phyloP scores from a whole-genome alignment of 2,888 invertebrate genomes.

The Horisme vitalbata region DNA sequence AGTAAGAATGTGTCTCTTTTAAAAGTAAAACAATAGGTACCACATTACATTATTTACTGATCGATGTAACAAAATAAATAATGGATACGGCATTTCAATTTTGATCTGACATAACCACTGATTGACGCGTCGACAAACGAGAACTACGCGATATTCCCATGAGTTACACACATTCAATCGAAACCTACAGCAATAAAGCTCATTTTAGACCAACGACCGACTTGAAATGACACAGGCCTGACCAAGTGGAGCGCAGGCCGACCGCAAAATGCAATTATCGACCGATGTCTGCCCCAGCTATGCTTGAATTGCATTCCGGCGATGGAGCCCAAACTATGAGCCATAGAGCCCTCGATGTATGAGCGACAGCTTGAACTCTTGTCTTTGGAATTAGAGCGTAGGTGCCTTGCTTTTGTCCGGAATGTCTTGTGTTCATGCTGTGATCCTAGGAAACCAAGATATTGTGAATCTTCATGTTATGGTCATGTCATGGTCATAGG shows the following conservation, averaged over 20 bases:
- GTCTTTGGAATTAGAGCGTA: slow-evolving; percentile 9
- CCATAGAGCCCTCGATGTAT: slow-evolving; percentile 38
- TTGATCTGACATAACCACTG: too few species aligned
- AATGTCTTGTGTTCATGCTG: not conserved
- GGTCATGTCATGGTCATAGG: too few species aligned
- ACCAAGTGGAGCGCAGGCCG: slow-evolving; percentile 61
- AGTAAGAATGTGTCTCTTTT: too few species aligned
- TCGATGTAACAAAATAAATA: too few species aligned
- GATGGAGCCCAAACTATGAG: slow-evolving; percentile 56
- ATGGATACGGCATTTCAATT: too few species aligned
- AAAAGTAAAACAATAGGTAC: too few species aligned
- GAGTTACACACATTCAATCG: not conserved
- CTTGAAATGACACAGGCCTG: slow-evolving; percentile 3
- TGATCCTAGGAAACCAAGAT: not conserved
- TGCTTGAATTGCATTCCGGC: slow-evolving; percentile 73
- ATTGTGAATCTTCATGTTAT: too few species aligned
- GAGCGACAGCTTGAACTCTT: slow-evolving; percentile 27
- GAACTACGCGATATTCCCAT: too few species aligned
- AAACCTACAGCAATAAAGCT: not conserved
- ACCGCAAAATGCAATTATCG: slow-evolving; percentile 82
- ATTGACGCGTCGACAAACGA: too few species aligned
- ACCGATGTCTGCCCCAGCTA: slow-evolving; percentile 73
- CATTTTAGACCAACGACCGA: not conserved
- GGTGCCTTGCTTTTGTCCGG: slow-evolving; percentile 11
- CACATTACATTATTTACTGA: too few species aligned